Conservation (phyloP, 2,888 invertebrate genomes). For the Acanthoscelides obtectus region DNA sequence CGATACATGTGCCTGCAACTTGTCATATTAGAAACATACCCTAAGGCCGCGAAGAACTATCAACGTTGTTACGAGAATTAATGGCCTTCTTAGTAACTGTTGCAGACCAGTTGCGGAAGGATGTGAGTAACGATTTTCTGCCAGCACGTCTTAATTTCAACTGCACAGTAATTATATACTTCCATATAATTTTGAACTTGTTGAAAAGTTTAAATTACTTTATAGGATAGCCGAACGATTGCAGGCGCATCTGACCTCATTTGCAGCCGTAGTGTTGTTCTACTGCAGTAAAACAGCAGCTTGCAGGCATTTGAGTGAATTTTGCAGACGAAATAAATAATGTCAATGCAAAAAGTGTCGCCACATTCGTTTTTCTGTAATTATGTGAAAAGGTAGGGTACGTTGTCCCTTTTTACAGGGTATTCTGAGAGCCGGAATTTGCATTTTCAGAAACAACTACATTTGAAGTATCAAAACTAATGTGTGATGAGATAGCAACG, state of each 20-base stretch:
- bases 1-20: no score
- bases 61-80: no score
- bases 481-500: no score
- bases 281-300: neutral
- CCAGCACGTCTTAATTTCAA: slow-evolving; percentile 16
- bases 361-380: no score
- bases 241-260: slow-evolving; percentile 2
- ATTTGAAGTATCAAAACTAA: no score
- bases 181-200: slow-evolving; percentile 41
- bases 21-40: no score
- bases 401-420: no score
- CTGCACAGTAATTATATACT: slow-evolving; percentile 42
- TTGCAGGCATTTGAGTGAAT: neutral
- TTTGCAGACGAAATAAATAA: neutral
- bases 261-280: neutral
- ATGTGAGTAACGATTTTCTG: slow-evolving; percentile 5
- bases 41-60: no score
- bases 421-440: no score
- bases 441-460: no score
- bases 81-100: neutral
- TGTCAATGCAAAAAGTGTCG: no score
- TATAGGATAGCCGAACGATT: slow-evolving; percentile 31
- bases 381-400: no score
- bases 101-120: neutral
- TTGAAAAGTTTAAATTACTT: slow-evolving; percentile 46